Base-by-base conservation (phyloP, 2,888 invertebrate species). In the Auanema freiburgensis region DNA sequence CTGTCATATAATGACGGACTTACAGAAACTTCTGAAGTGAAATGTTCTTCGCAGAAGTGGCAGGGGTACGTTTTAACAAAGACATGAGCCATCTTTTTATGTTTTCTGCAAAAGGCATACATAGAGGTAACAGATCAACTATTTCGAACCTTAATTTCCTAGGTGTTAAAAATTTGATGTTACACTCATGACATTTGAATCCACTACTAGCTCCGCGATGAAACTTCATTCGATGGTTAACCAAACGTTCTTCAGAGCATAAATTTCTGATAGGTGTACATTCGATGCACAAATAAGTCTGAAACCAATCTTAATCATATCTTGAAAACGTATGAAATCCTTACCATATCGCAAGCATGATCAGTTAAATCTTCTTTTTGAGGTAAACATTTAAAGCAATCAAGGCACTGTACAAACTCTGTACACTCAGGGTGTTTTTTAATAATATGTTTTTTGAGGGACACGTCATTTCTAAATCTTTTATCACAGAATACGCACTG, bases 401-500 rank as follows among this genome's bases (percentile, higher is more conserved):
- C 71, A 8, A 80, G 65, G 58, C 83, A 83, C 62, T 84, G 82
- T 1, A 77, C 77, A 56, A 78, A 84, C 33, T 83, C 77, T 12
- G 69, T 64, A 42, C 68, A 71, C 49, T 83, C 83, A 8, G 78
- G 72, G 66, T 83, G 84, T 60, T 84, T 65, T 40, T 71, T 71
- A 0, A 42, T 21, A 24, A 73, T 55, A 53, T 83, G 83, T 56
- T 79, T 83, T 62, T 77, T 79, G 41, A 84, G 74, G 4, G 81
- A 81, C 52, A 77, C 69, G 57, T 83, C 83, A 63, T 83, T 84
- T 16, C 83, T 72, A 65, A 79, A 83, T 12, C 83, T 76, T 64
- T 83, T 83, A 65, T 83, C 83, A 60, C 83, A 83, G 66, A 83
- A 83, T 12, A 83, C 79, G 60, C 83, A 84, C 61, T 83, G 83